Evolutionary conservation across 2,888 invertebrate species (phyloP).

Genomic region (Pemphredon lugubris): DNA sequence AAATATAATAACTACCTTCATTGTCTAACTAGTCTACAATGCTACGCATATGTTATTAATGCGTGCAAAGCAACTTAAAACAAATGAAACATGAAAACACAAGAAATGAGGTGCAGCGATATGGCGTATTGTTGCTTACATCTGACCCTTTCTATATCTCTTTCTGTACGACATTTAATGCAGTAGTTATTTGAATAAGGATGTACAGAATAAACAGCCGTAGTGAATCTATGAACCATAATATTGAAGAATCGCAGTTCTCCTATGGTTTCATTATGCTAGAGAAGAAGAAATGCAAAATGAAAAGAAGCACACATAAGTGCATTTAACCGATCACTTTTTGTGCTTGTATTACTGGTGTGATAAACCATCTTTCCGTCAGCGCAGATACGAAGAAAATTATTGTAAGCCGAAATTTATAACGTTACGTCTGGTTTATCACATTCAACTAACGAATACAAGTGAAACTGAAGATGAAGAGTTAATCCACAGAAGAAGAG

Average conservation of each 20-base stretch:
- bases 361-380: no score
- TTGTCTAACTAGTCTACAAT: constrained; percentile 6
- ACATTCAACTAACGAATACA: constrained; percentile 9
- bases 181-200: background rate
- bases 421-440: constrained; percentile 14
- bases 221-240: background rate
- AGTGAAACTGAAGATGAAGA: constrained; percentile 4
- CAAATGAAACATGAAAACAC: constrained; percentile 46
- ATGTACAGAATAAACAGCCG: background rate
- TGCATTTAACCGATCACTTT: background rate
- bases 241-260: background rate
- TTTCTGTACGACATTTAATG: background rate
- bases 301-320: background rate
- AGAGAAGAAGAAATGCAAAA: background rate
- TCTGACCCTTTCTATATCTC: constrained; percentile 22
- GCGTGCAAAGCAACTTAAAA: constrained; percentile 60
- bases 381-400: no score
- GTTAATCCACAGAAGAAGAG: constrained; percentile 18
- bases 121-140: constrained; percentile 31
- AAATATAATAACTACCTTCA: constrained; percentile 1
- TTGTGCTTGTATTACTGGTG: background rate
- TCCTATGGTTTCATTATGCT: background rate
- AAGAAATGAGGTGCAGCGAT: constrained; percentile 58
- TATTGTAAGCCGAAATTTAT: background rate
- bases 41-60: constrained; percentile 13